These are phyloP conservation scores for Leptinotarsa undecemlineata DNA, from an alignment of 1,140 invertebrate genomes.

Conservation along the genomic window DNA sequence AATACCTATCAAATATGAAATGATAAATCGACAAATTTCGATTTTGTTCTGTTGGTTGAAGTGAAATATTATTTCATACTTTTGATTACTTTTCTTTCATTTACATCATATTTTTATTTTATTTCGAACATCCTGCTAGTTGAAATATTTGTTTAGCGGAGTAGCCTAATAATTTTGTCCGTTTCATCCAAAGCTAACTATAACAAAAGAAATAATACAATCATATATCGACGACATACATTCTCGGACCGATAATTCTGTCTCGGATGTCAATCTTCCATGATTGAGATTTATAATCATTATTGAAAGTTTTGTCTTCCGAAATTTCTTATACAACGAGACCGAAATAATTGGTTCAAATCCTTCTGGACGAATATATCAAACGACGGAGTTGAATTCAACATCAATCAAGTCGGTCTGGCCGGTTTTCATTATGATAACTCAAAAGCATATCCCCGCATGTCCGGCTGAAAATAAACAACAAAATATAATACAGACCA, in stretches of 20 bases:
- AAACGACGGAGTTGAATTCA: not conserved
- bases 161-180: too few species aligned
- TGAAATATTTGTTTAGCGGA: too few species aligned
- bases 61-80: too few species aligned
- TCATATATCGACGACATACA: not conserved
- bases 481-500: not conserved
- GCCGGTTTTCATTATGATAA: slow-evolving; percentile 5
- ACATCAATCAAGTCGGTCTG: not conserved
- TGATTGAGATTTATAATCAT: slow-evolving; percentile 3
- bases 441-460: not conserved
- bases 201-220: too few species aligned
- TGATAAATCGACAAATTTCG: too few species aligned
- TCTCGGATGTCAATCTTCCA: not conserved
- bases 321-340: slow-evolving; percentile 5
- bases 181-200: too few species aligned
- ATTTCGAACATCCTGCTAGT: too few species aligned
- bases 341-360: slow-evolving; percentile 12
- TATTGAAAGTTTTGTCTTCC: slow-evolving; percentile 1
- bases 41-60: too few species aligned
- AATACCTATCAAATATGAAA: too few species aligned
- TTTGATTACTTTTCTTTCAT: too few species aligned
- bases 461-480: not conserved
- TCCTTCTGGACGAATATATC: slow-evolving; percentile 3
- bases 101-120: too few species aligned
- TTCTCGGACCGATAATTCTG: not conserved